Percentiles rank a stretch among this genome's conserved stretches.
phyloP scores from a whole-genome alignment of 2,888 invertebrate species.

The Synanthedon andrenaeformis region DNA sequence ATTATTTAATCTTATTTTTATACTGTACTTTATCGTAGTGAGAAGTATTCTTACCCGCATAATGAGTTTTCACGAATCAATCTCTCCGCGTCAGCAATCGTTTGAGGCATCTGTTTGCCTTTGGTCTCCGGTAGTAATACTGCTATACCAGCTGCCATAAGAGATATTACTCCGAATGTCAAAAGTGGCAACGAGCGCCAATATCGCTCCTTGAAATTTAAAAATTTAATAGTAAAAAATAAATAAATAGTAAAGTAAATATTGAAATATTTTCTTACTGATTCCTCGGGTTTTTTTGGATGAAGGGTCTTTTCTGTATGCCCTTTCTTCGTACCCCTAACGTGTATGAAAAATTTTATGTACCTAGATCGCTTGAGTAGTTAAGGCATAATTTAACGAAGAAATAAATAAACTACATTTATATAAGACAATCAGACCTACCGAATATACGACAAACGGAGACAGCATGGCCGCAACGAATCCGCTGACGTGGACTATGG shows the following conservation, averaged over 20 bases:
- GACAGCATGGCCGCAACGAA: slow-evolving; percentile 48
- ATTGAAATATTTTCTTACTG: too few relatives aligned
- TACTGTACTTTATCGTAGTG: too few relatives aligned
- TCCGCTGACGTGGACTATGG: slow-evolving; percentile 55
- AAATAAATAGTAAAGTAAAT: too few relatives aligned
- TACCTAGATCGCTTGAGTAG: too few relatives aligned
- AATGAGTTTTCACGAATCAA: slow-evolving; percentile 33
- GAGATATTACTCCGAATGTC: slow-evolving; percentile 31
- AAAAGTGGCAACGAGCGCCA: slow-evolving; percentile 46
- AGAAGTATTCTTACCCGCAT: slow-evolving; percentile 27
- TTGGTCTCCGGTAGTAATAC: slow-evolving; percentile 45
- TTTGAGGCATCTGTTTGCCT: slow-evolving; percentile 51
- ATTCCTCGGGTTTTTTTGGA: too few relatives aligned
- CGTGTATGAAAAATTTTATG: too few relatives aligned
- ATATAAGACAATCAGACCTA: slow-evolving; percentile 15
- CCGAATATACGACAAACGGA: slow-evolving; percentile 55
- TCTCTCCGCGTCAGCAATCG: slow-evolving; percentile 45
- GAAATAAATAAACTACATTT: too few relatives aligned
- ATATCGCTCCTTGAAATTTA: slow-evolving; percentile 30
- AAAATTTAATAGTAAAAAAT: neutral
- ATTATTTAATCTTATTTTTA: too few relatives aligned
- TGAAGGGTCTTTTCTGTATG: too few relatives aligned
- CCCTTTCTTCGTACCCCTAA: too few relatives aligned
- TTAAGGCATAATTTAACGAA: too few relatives aligned
- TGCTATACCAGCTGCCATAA: slow-evolving; percentile 28